These are phyloP conservation scores for Scartelaos histophorus DNA, from an alignment of 2,113 vertebrate genomes.

Conservation along the genomic window DNA sequence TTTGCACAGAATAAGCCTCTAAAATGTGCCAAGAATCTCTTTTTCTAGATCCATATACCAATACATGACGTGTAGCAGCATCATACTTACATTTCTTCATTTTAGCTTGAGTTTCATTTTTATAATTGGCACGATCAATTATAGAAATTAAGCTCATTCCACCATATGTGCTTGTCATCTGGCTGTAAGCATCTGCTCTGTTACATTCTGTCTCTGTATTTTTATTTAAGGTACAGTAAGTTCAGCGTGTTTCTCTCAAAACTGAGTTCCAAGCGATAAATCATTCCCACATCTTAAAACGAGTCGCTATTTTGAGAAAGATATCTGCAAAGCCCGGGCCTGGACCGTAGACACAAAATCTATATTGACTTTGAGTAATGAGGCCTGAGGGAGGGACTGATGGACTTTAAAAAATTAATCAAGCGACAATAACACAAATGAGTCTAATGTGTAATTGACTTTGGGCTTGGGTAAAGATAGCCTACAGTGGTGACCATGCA, in stretches of 20 bases:
- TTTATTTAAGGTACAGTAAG: neutral
- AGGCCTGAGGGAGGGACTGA: neutral
- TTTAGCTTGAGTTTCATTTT: neutral
- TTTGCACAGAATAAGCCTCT: neutral
- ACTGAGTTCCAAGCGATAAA: neutral
- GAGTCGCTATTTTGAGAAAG: neutral
- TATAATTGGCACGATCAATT: neutral
- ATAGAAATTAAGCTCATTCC: neutral
- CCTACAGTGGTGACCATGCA: no score
- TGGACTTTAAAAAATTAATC: neutral
- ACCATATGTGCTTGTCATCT: constrained; percentile 4
- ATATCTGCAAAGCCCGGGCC: neutral
- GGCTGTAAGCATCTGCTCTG: neutral
- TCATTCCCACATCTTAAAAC: neutral
- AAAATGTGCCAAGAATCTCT: neutral
- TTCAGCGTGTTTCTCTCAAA: neutral
- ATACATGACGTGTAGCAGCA: neutral
- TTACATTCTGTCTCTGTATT: constrained; percentile 1
- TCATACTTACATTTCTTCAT: neutral
- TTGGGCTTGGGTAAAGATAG: neutral
- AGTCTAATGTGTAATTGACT: neutral
- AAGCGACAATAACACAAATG: neutral
- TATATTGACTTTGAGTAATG: neutral
- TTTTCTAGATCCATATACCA: neutral
- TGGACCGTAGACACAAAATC: neutral